A percentile compares a stretch with the other conserved stretches of the same genome.
Evolutionary conservation across 2,888 invertebrate genomes (phyloP).

Genomic region (Junonia oenone): DNA sequence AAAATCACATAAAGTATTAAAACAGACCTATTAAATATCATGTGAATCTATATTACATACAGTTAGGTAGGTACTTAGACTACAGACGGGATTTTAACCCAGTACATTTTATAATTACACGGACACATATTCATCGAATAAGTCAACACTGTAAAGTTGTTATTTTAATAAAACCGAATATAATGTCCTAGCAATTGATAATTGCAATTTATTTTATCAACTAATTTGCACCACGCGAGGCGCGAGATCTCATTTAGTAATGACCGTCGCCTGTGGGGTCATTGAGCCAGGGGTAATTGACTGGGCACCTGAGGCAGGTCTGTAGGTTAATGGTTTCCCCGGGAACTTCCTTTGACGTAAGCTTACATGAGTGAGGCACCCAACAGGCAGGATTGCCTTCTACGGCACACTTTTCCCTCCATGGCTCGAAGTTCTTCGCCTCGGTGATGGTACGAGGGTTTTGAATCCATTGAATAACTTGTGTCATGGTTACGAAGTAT

Average conservation of each 20-base stretch:
- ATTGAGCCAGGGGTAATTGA: conserved; percentile 96
- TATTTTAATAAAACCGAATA: conserved; percentile 45
- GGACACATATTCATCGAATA: conserved; percentile 56
- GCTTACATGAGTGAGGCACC: conserved; percentile 94
- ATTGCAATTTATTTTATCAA: conserved; percentile 56
- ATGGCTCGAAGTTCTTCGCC: conserved; percentile 94
- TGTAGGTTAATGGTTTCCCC: conserved; percentile 96
- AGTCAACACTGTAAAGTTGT: conserved; percentile 33
- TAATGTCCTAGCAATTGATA: conserved; percentile 59
- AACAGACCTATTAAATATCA: conserved; percentile 78
- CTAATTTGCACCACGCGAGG: conserved; percentile 62
- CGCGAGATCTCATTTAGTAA: conserved; percentile 84
- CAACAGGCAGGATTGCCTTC: conserved; percentile 90
- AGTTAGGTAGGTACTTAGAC: conserved; percentile 76
- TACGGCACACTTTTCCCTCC: conserved; percentile 96
- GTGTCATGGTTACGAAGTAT: conserved; percentile 97
- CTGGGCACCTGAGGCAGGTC: conserved; percentile 95
- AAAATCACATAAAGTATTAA: conserved; percentile 78
- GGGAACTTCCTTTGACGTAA: conserved; percentile 95
- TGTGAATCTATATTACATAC: conserved; percentile 80
- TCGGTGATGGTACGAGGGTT: conserved; percentile 91
- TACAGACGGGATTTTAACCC: conserved; percentile 78
- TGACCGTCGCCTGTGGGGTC: conserved; percentile 94
- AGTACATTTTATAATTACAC: conserved; percentile 71
- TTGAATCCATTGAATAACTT: conserved; percentile 97